Base-by-base conservation (phyloP, 2,113 vertebrate species). In the Megaceryle torquata region DNA sequence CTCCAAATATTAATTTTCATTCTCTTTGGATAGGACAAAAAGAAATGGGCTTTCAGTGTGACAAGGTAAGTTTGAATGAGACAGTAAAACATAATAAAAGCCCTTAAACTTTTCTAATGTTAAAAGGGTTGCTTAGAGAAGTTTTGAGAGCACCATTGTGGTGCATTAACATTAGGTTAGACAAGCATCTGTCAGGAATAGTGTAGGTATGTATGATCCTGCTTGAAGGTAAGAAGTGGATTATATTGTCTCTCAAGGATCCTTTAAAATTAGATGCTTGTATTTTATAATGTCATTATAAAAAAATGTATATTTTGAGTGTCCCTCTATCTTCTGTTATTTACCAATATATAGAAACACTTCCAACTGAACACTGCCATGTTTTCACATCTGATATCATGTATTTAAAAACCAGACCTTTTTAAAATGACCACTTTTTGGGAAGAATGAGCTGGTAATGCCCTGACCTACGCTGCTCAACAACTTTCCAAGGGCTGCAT, bases 131-230 rank as follows among this genome's bases (percentile, higher is more conserved):
- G 6, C 26, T 74, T 79, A 29, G 84, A 53, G 51, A 26, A 7
- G n/a, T 71, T 72, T 78, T 82, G 50, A 67, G 37, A 41, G 3
- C 22, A 65, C 6, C 24, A 0, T 51, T 0, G 0, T 51, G 11
- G 26, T 56, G 15, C 10, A 15, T 33, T 86, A 69, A 65, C 44
- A 57, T 65, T n/a, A 46, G 29, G 4, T 60, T 80, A 72, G 59
- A 46, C 11, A 54, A 72, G 10, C 5, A 22, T 43, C 35, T 91
- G 5, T 4, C 33, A 83, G 59, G 31, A 82, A 26, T 20, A 35
- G 5, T 24, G 13, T 17, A 67, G 33, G 16, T 33, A 64, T 0
- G 0, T 86, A 86, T 44, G 8, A 33, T 25, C 10, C 17, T 35
- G 10, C 19, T 89, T 72, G 50, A 60, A 65, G 4, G 11, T 26